A percentile compares a stretch with the other conserved stretches of the same genome.
Conservation (phyloP, 2,113 vertebrate genomes). For the Vulpes lagopus region DNA sequence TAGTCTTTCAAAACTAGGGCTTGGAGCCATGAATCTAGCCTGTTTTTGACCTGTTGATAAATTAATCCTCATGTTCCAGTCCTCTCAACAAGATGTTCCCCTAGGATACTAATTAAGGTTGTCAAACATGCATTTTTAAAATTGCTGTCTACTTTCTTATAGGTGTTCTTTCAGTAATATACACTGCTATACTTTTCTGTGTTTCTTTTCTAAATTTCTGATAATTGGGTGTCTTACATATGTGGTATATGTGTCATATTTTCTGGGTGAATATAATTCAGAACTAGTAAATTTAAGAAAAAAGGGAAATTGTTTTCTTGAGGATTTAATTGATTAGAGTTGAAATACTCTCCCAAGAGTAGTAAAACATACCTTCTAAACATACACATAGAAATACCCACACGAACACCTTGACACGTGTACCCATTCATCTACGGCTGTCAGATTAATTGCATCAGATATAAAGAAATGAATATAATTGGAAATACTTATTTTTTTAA, state of each 20-base stretch:
- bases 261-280: constrained; percentile 11
- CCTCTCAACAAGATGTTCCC: constrained; percentile 46
- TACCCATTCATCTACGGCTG: neutral
- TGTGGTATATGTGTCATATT: neutral
- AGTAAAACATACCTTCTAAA: neutral
- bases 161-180: neutral
- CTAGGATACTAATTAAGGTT: neutral
- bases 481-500: neutral
- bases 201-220: constrained; percentile 50
- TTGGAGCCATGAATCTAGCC: constrained; percentile 47
- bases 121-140: neutral
- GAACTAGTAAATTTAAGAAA: neutral
- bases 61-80: constrained; percentile 38
- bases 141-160: neutral
- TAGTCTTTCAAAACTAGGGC: constrained; percentile 80
- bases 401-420: neutral
- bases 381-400: neutral
- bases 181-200: neutral
- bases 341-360: neutral
- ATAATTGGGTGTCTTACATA: neutral
- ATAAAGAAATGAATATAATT: neutral
- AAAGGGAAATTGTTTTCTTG: neutral
- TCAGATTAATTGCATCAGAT: neutral
- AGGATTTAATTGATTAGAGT: neutral
- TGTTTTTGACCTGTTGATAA: constrained; percentile 84